Conservation (phyloP, 1,140 invertebrate species). For the Globodera ellingtonae region DNA sequence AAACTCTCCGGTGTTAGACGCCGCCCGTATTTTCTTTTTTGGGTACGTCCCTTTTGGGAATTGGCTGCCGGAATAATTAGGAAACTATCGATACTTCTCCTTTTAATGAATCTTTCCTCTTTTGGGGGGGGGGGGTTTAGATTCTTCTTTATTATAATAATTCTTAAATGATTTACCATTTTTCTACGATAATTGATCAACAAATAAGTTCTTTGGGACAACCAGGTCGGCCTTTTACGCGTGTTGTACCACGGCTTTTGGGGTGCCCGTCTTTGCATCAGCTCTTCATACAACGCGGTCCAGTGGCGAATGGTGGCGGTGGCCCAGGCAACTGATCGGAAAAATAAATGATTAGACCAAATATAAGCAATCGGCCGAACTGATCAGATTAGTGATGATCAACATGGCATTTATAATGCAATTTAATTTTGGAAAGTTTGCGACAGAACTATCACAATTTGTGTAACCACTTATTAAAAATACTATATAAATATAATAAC, state of each 20-base stretch:
- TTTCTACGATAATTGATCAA: conserved; percentile 56
- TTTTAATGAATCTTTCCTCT: neutral
- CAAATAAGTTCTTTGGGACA: conserved; percentile 51
- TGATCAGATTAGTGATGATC: too few species aligned
- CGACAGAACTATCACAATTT: neutral
- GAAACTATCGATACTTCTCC: too few species aligned
- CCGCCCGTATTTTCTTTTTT: too few species aligned
- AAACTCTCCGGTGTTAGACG: too few species aligned
- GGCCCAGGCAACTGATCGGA: conserved; percentile 58
- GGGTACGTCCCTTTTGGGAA: too few species aligned
- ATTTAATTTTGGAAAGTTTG: too few species aligned
- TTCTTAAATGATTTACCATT: conserved; percentile 32
- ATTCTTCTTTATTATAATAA: too few species aligned
- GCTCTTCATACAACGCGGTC: conserved; percentile 59
- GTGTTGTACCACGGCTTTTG: neutral
- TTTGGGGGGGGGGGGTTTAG: neutral
- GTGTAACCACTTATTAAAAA: neutral
- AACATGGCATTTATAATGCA: neutral
- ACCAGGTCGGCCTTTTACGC: conserved; percentile 57
- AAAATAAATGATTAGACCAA: neutral
- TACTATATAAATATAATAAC: neutral
- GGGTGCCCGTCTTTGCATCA: conserved; percentile 32
- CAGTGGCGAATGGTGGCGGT: conserved; percentile 62
- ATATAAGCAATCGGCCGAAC: too few species aligned
- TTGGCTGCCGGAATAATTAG: too few species aligned